Conservation (phyloP, 2,113 vertebrate genomes). For the Percopsis transmontana region DNA sequence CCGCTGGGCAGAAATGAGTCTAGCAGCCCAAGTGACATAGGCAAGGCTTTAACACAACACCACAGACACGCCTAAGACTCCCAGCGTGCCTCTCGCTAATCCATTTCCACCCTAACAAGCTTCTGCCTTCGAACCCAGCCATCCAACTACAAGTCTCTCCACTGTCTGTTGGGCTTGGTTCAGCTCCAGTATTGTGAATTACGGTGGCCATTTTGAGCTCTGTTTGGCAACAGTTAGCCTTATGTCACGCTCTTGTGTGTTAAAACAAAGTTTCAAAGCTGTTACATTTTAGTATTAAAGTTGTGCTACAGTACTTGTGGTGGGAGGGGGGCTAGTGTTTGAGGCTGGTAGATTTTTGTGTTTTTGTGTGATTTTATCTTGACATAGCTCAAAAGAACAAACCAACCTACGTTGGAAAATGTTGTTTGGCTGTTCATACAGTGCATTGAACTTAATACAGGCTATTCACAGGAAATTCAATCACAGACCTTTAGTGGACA, state of each 20-base stretch:
- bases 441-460: too few species aligned
- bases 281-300: slow-evolving; percentile 32
- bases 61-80: slow-evolving; percentile 73
- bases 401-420: too few species aligned
- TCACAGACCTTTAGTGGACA: slow-evolving; percentile 18
- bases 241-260: slow-evolving; percentile 29
- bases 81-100: slow-evolving; percentile 74
- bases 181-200: slow-evolving; percentile 66
- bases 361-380: slow-evolving; percentile 2
- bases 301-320: slow-evolving; percentile 37
- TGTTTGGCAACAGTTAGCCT: slow-evolving; percentile 44
- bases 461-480: not conserved
- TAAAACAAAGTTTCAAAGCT: slow-evolving; percentile 63
- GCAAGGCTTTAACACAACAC: slow-evolving; percentile 70
- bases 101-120: slow-evolving; percentile 78
- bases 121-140: slow-evolving; percentile 69
- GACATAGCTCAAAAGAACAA: too few species aligned
- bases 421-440: too few species aligned
- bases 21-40: slow-evolving; percentile 64
- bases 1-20: slow-evolving; percentile 74
- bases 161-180: slow-evolving; percentile 71
- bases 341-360: slow-evolving; percentile 18
- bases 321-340: not conserved
- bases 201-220: slow-evolving; percentile 73
- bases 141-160: slow-evolving; percentile 63